Conservation (phyloP, 1,140 invertebrate species). For the Globodera rostochiensis region DNA sequence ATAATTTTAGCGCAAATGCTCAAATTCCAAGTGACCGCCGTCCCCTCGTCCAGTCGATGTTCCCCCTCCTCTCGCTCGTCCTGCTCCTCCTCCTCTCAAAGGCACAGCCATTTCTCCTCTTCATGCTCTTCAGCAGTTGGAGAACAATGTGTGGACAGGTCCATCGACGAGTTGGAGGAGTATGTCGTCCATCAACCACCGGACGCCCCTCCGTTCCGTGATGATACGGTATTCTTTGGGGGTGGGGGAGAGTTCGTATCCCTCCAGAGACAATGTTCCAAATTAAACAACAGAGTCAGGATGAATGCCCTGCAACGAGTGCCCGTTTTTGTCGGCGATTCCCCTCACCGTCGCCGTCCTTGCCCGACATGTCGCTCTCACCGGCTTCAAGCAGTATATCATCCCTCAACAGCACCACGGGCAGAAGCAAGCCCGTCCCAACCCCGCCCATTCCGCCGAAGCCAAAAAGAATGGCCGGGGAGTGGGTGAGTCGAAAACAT, state of each 20-base stretch:
- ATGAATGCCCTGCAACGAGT: background rate
- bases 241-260: too few relatives aligned
- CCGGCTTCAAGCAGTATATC: background rate
- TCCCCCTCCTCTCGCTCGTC: background rate
- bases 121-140: background rate
- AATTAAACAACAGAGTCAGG: background rate
- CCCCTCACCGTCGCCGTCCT: slow-evolving; percentile 36
- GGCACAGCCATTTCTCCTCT: slow-evolving; percentile 6
- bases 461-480: background rate
- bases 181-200: background rate
- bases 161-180: slow-evolving; percentile 9
- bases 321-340: slow-evolving; percentile 6
- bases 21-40: slow-evolving; percentile 21
- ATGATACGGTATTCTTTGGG: background rate
- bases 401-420: background rate
- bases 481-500: background rate
- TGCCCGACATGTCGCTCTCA: slow-evolving; percentile 17
- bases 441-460: background rate
- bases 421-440: background rate
- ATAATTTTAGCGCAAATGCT: slow-evolving; percentile 15
- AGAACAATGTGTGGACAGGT: too few relatives aligned
- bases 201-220: background rate
- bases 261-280: too few relatives aligned
- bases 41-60: background rate
- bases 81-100: too few relatives aligned